Percentiles rank a stretch among this genome's conserved stretches.
phyloP scores from a whole-genome alignment of 2,113 vertebrate species.

The Lamprologus ornatipinnis region DNA sequence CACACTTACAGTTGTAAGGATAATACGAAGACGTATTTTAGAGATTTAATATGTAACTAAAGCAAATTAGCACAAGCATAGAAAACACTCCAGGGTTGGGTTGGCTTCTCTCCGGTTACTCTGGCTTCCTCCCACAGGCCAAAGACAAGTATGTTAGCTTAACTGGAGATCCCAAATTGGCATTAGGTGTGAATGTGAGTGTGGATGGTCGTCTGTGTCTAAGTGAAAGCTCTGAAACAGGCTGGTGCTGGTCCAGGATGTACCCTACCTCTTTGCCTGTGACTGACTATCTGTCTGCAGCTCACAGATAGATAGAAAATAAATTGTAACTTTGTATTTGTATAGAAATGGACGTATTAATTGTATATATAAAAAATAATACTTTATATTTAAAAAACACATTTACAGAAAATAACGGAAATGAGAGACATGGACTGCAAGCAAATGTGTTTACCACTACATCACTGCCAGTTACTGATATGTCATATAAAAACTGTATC shows the following conservation, averaged over 20 bases:
- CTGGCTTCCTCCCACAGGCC: not conserved
- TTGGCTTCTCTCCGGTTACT: not conserved
- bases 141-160: not conserved
- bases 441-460: not conserved
- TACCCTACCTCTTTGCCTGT: not conserved
- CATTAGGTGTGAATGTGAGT: not conserved
- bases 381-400: not conserved
- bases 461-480: not conserved
- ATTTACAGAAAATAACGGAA: not conserved
- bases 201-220: not conserved
- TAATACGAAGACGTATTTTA: not conserved
- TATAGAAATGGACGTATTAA: rapidly evolving
- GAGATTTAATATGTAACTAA: not conserved
- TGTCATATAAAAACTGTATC: not conserved
- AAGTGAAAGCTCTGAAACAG: not conserved
- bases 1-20: not conserved
- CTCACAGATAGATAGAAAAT: not conserved
- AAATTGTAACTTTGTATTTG: not conserved
- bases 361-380: not conserved
- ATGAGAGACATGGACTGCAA: not conserved
- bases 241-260: not conserved
- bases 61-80: not conserved
- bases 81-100: not conserved
- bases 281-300: not conserved
- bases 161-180: not conserved